phyloP scores from a whole-genome alignment of 2,113 vertebrate species.

The Oncorhynchus gorbuscha region DNA sequence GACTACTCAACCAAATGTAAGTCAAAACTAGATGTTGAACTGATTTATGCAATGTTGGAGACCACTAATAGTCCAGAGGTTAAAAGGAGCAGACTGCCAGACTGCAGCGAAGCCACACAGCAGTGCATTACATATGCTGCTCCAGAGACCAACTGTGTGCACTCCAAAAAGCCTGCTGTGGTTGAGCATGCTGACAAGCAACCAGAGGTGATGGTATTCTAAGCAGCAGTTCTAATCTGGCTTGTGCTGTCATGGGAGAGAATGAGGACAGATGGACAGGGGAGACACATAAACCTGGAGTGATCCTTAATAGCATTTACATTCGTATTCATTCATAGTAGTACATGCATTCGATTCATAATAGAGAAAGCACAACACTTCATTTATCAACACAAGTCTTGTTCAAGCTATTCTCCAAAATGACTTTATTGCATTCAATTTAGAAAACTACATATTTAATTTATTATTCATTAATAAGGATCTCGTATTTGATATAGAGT shows the following conservation, averaged over 20 bases:
- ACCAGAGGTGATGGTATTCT: too few species aligned
- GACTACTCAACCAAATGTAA: too few species aligned
- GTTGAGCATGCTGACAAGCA: conserved; percentile 3
- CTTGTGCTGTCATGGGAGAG: too few species aligned
- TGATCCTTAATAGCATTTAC: too few species aligned
- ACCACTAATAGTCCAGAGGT: conserved; percentile 34
- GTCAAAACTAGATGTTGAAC: too few species aligned
- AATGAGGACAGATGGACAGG: too few species aligned
- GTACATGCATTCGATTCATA: background rate
- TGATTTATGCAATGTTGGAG: too few species aligned
- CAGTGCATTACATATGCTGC: conserved; percentile 22
- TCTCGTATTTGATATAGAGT: conserved; percentile 47
- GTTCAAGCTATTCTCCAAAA: conserved; percentile 19
- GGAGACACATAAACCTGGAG: too few species aligned
- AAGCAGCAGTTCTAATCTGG: too few species aligned
- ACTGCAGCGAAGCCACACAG: conserved; percentile 11
- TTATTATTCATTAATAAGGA: conserved; percentile 55
- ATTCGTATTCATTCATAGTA: too few species aligned
- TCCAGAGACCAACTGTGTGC: conserved; percentile 17
- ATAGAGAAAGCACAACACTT: conserved; percentile 10
- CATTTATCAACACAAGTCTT: background rate
- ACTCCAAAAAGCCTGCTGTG: background rate
- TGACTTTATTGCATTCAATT: conserved; percentile 29
- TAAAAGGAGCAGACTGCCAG: conserved; percentile 31
- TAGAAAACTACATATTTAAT: conserved; percentile 32